phyloP scores from a whole-genome alignment of 2,113 vertebrate genomes.

The Physeter macrocephalus region DNA sequence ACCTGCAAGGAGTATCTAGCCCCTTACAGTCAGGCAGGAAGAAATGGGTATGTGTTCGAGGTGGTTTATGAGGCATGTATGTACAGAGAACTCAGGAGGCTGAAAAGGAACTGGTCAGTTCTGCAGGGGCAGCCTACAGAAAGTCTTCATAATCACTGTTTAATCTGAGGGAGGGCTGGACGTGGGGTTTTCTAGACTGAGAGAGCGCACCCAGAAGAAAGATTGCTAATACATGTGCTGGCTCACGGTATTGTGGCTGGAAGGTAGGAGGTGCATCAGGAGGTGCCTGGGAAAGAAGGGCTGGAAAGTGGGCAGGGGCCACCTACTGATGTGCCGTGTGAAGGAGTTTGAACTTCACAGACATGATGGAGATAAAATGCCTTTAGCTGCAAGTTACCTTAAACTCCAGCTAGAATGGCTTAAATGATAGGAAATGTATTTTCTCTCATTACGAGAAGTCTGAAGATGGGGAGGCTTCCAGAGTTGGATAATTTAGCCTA shows the following conservation, averaged over 20 bases:
- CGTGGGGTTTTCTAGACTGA: not conserved
- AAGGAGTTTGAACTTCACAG: not conserved
- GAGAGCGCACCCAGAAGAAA: not conserved
- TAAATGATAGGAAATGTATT: not conserved
- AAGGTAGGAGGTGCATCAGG: not conserved
- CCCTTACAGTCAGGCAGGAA: not conserved
- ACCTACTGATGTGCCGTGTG: not conserved
- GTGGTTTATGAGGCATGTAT: not conserved
- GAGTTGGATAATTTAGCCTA: not conserved
- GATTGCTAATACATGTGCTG: not conserved
- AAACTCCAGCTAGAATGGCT: not conserved
- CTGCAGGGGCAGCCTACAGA: not conserved
- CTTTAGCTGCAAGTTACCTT: not conserved
- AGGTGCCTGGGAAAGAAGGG: not conserved
- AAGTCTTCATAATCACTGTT: not conserved
- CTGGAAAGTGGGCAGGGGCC: not conserved
- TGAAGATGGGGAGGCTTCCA: not conserved
- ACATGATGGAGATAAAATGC: not conserved
- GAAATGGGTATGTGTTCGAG: not conserved
- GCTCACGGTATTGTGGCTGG: not conserved
- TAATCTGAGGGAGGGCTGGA: not conserved
- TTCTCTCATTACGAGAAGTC: not conserved
- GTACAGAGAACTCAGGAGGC: not conserved
- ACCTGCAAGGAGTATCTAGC: not conserved
- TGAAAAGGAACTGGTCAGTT: not conserved